phyloP scores from a whole-genome alignment of 2,113 vertebrate genomes.

The Platichthys flesus region DNA sequence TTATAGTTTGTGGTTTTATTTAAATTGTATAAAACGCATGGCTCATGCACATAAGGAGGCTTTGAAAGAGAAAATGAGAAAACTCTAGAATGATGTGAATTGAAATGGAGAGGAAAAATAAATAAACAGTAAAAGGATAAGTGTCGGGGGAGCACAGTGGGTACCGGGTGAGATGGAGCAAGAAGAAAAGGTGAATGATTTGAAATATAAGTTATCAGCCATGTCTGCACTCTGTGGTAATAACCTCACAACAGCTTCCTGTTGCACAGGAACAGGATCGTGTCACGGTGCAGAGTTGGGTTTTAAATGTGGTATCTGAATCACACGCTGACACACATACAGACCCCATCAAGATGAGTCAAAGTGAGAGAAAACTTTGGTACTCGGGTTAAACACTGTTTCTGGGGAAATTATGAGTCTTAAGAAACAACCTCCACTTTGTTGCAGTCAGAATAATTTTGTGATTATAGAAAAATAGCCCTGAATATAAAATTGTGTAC shows the following conservation, averaged over 20 bases:
- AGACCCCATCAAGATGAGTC: background rate
- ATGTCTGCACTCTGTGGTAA: slow-evolving; percentile 26
- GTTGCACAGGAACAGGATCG: slow-evolving; percentile 43
- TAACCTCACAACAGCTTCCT: slow-evolving; percentile 57
- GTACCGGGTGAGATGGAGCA: background rate
- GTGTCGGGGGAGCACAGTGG: too few relatives aligned
- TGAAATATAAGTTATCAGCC: slow-evolving; percentile 14
- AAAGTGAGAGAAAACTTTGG: background rate
- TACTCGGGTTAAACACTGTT: background rate
- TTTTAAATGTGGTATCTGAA: slow-evolving; percentile 19
- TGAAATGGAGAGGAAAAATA: too few relatives aligned
- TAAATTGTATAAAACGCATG: too few relatives aligned
- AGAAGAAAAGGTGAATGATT: background rate
- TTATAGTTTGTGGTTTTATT: too few relatives aligned
- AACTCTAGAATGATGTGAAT: background rate
- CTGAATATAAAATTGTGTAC: too few relatives aligned
- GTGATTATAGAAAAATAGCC: background rate
- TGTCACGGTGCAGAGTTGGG: background rate
- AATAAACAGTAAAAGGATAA: too few relatives aligned
- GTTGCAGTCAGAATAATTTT: background rate
- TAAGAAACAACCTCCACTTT: background rate
- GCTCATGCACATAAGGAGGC: too few relatives aligned
- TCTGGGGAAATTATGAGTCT: background rate
- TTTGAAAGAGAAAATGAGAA: background rate
- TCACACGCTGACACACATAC: background rate